A percentile compares a stretch with the other conserved stretches of the same genome.
These are phyloP conservation scores for Corydoras maculifer DNA, from an alignment of 2,113 vertebrate species.

Conservation along the genomic window DNA sequence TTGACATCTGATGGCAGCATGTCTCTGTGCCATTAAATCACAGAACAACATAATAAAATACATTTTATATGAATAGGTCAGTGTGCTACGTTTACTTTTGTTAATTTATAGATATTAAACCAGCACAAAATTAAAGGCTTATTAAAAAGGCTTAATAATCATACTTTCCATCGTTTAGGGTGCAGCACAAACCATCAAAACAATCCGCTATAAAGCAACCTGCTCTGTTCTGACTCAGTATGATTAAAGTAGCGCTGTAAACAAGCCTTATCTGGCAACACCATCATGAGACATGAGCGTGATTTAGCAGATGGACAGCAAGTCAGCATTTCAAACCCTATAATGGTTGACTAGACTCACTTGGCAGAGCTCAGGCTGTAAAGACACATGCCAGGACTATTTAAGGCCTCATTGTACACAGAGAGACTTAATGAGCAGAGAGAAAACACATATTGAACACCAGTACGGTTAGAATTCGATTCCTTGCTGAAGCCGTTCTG, in stretches of 20 bases:
- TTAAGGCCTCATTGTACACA: constrained; percentile 17
- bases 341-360: constrained; percentile 15
- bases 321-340: constrained; percentile 6
- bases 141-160: too few species aligned
- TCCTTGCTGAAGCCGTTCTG: too few species aligned
- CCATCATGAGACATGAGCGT: not conserved
- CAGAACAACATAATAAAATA: too few species aligned
- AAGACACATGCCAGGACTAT: constrained; percentile 19
- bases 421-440: not conserved
- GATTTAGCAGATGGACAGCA: constrained; percentile 35
- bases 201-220: too few species aligned
- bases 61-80: too few species aligned
- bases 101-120: too few species aligned
- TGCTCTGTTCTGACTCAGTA: not conserved
- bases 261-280: not conserved
- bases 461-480: not conserved
- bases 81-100: too few species aligned
- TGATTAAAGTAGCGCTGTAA: not conserved
- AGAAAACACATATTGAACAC: not conserved
- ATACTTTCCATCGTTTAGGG: too few species aligned
- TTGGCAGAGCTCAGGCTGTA: constrained; percentile 18
- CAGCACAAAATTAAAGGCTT: too few species aligned
- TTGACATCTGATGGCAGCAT: too few species aligned
- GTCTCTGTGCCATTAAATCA: too few species aligned
- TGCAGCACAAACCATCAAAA: too few species aligned